Base-by-base conservation (phyloP, 2,888 invertebrate genomes). In the Schizaphis graminum region DNA sequence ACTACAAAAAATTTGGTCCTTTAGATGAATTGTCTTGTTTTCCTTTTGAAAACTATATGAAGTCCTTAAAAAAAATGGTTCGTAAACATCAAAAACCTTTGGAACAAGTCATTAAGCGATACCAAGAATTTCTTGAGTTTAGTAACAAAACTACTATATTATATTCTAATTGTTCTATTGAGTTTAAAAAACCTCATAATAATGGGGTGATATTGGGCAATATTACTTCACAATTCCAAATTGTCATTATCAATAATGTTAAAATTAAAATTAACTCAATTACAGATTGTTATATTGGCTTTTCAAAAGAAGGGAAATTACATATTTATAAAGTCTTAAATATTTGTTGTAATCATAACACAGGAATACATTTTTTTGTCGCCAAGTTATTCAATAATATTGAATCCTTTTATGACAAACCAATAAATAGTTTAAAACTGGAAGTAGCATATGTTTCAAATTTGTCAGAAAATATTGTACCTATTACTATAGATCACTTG, bases 31-130 rank as follows among this genome's bases (percentile, higher is more conserved):
- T 28, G 67, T 67, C 67, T 67, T 67, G 67, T 67, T 67, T 28
- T 67, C 67, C 26, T 67, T 67, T 67, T 8, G 67, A 67, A 67
- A 67, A 67, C 28, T 67, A 67, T 67, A 67, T 67, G 67, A 67
- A 67, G 67, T 67, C 67, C 67, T 67, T 67, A 67, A 67, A 67
- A 67, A 67, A 67, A 67, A 67, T 67, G 67, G 67, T 67, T 67
- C 28, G 28, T 67, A 67, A 67, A 67, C 67, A 67, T 67, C 67
- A 67, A 67, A 67, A 67, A 67, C 67, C 67, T 67, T 67, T 67
- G 67, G 67, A 67, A 8, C 67, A 67, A 67, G 67, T 67, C 2
- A 67, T 67, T 67, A 67, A 67, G 2, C 2, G 67, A 3, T 67
- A 67, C 67, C 67, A 67, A 67, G 67, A 67, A 67, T 5, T 47